Evolutionary conservation across 2,888 invertebrate genomes (phyloP), one percentile per base, ranked within the genome.

Genomic region (Sarcophaga variegata): DNA sequence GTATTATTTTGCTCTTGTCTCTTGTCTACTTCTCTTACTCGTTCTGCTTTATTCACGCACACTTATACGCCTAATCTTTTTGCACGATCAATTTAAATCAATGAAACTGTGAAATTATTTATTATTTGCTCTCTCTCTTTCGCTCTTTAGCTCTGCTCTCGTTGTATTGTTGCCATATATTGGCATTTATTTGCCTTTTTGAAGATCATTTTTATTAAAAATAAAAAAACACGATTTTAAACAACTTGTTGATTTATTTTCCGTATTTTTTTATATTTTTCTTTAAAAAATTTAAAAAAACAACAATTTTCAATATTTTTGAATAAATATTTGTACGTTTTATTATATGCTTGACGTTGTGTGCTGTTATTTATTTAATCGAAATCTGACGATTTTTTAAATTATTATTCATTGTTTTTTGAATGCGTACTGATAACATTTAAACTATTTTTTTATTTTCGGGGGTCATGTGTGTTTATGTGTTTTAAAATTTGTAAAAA

Each of bases 81-180:
- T 88, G 82, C 82, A 79, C 69, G 76, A 85, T 83, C 88, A 88
- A 88, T 88, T 88, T 88, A 88, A 88, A 88, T 88, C 88, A 88
- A 88, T 88, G 88, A 87, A 88, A 54, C 54, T 54, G 54, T 54
- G 54, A 17, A 54, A 54, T 54, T 54, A 54, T 54, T 54, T 54
- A 14, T 12, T 54, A 14, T 54, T 54, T 54, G 54, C 17, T 14
- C 5, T 5, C 17, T 49, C 49, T 49, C 12, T 49, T 14, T 54
- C 54, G 37, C 8, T 37, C 37, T 37, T 37, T 37, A 37, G 10
- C 37, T 37, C 10, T 8, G 10, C 37, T 10, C 37, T 37, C 8
- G 37, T 37, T 37, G 37, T 37, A 10, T 37, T 37, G 37, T 37
- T 37, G 37, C 37, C 37, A 37, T 37, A 37, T 37, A 0, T 37